Conservation (phyloP, 2,888 invertebrate species). For the Drosophila acutilabella region DNA sequence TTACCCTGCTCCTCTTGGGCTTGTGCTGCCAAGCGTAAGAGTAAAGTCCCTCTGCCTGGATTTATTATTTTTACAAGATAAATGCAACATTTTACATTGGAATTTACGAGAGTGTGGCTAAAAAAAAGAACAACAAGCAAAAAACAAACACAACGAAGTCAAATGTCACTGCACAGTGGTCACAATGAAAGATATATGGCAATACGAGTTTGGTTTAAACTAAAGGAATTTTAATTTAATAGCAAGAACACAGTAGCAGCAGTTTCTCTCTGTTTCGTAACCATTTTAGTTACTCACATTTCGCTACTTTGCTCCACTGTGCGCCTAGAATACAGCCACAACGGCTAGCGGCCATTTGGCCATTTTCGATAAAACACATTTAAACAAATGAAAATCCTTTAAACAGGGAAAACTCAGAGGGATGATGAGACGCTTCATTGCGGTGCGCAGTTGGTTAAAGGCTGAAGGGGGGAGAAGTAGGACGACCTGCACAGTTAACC, state of each 20-base stretch:
- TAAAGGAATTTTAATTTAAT: too few species aligned
- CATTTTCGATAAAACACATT: conserved; percentile 80
- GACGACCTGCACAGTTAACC: conserved; percentile 53
- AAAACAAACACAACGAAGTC: conserved; percentile 53
- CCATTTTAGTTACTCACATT: background rate
- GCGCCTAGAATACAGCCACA: conserved; percentile 34
- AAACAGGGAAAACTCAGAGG: conserved; percentile 68
- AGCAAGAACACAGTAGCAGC: too few species aligned
- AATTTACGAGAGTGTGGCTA: conserved; percentile 73
- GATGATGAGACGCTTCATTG: background rate
- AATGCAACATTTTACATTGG: conserved; percentile 80
- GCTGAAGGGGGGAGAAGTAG: background rate
- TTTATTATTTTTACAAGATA: conserved; percentile 81
- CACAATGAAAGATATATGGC: background rate
- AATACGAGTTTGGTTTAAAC: background rate
- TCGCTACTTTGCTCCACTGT: conserved; percentile 45
- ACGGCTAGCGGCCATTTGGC: conserved; percentile 58
- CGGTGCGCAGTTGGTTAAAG: background rate
- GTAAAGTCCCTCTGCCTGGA: conserved; percentile 73
- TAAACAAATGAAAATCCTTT: conserved; percentile 81
- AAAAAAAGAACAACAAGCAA: conserved; percentile 43
- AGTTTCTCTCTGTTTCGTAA: too few species aligned
- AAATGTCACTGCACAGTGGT: conserved; percentile 69
- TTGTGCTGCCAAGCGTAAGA: conserved; percentile 72
- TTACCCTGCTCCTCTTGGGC: background rate